Base-by-base conservation (phyloP, 1,140 invertebrate species). In the Pinna nobilis region DNA sequence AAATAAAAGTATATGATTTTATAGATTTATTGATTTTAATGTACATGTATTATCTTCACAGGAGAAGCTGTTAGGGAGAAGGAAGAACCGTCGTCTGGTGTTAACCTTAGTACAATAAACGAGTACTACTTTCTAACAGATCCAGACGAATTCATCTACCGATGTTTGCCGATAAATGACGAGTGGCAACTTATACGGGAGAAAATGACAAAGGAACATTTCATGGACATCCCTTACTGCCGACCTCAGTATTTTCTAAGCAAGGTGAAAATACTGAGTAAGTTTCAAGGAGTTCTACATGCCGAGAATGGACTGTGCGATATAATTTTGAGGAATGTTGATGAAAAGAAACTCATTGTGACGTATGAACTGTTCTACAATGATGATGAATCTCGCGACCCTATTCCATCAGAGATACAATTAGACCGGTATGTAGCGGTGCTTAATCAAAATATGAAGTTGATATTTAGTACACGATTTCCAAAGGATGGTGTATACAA, bases 351-450 rank as follows among this genome's bases (percentile, higher is more conserved):
- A 30, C 47, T 55, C 3, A 28, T 50, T 23, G 37, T 78, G 39
- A 63, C 68, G 13, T 78, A 76, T 59, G 53, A 66, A 37, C 51
- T 78, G 3, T 75, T 72, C 37, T 72, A 67, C 39, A 59, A 75
- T 33, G 77, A 75, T 18, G 28, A 72, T 15, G 63, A 63, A 33
- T 75, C 72, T 7, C 37, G 30, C 11, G 39, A 71, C 5, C 41
- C 64, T 9, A 13, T 72, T 7, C 51, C 68, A n/a, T 53, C 65
- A 32, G 68, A 64, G 5, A 23, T 69, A 13, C 63, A 71, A 37
- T 55, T 76, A 18, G 68, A 72, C 18, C 30, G 37, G 18, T 76
- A 64, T 39, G 69, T 78, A 18, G 51, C 69, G 18, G 32, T 70
- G 35, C 25, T 67, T 18, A 49, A 63, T 6, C 57, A 71, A 15